Conservation (phyloP, 1,140 invertebrate species). For the Watersipora subatra region DNA sequence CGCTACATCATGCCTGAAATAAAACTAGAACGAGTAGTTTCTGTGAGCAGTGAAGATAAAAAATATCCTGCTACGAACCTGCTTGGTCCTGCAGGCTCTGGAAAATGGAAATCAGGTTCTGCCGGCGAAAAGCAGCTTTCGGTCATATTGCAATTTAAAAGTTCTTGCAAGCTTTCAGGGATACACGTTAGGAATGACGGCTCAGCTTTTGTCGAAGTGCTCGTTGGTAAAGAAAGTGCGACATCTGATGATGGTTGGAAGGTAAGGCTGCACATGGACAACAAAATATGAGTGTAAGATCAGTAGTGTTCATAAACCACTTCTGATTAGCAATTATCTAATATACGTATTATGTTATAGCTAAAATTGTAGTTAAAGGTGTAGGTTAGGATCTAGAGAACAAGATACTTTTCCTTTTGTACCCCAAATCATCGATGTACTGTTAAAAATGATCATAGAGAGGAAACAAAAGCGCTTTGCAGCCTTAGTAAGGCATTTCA, state of each 20-base stretch:
- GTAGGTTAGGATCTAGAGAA: too few relatives aligned
- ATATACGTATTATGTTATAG: too few relatives aligned
- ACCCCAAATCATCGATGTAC: too few relatives aligned
- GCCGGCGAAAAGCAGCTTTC: conserved; percentile 55
- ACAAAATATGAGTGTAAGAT: too few relatives aligned
- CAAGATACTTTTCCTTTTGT: too few relatives aligned
- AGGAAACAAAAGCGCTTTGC: too few relatives aligned
- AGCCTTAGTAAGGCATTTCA: too few relatives aligned
- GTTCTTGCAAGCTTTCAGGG: conserved; percentile 51
- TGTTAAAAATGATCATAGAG: too few relatives aligned
- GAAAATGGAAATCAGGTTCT: conserved; percentile 61
- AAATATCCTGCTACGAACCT: conserved; percentile 58
- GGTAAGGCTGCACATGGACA: too few relatives aligned
- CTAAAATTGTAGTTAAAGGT: too few relatives aligned
- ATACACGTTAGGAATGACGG: conserved; percentile 73
- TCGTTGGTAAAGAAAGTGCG: conserved; percentile 56
- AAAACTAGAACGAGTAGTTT: conserved; percentile 22
- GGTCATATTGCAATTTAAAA: conserved; percentile 55
- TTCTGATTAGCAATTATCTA: too few relatives aligned
- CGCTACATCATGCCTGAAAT: conserved; percentile 30
- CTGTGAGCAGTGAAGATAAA: conserved; percentile 45
- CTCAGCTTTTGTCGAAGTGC: conserved; percentile 67
- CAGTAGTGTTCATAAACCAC: too few relatives aligned
- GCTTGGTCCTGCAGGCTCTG: conserved; percentile 48
- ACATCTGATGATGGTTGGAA: conserved; percentile 49